Percentiles rank a stretch among this genome's conserved stretches.
These are phyloP conservation scores for Salticus scenicus DNA, from an alignment of 2,888 invertebrate genomes.

Conservation along the genomic window DNA sequence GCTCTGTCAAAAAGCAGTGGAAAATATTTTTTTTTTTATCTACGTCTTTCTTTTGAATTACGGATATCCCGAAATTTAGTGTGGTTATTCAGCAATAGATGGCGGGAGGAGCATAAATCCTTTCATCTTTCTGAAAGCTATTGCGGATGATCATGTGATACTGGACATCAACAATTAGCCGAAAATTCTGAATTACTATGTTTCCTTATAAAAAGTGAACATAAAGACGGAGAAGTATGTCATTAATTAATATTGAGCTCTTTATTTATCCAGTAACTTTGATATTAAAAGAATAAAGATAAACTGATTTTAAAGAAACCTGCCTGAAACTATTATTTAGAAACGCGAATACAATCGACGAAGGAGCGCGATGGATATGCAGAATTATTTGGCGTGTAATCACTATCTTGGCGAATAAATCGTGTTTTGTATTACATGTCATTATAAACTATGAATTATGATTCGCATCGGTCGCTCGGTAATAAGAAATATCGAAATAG, in stretches of 20 bases:
- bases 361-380: no score
- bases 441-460: no score
- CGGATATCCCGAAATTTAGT: constrained; percentile 48
- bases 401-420: constrained; percentile 7
- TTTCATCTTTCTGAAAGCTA: constrained; percentile 38
- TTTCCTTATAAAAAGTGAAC: not conserved
- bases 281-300: no score
- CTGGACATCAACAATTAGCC: constrained; percentile 13
- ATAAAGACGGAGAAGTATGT: no score
- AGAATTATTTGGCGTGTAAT: constrained; percentile 23
- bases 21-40: no score
- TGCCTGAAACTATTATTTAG: constrained; percentile 8
- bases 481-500: not conserved
- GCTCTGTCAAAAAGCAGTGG: no score
- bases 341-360: no score
- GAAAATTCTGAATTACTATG: not conserved
- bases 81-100: constrained; percentile 57
- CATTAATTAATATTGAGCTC: no score
- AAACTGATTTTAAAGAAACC: no score
- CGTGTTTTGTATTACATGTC: no score
- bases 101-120: constrained; percentile 62
- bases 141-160: constrained; percentile 67
- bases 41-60: constrained; percentile 18
- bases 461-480: no score
- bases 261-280: no score